phyloP scores from a whole-genome alignment of 2,888 invertebrate species.

The Listrodromus nycthemerus region DNA sequence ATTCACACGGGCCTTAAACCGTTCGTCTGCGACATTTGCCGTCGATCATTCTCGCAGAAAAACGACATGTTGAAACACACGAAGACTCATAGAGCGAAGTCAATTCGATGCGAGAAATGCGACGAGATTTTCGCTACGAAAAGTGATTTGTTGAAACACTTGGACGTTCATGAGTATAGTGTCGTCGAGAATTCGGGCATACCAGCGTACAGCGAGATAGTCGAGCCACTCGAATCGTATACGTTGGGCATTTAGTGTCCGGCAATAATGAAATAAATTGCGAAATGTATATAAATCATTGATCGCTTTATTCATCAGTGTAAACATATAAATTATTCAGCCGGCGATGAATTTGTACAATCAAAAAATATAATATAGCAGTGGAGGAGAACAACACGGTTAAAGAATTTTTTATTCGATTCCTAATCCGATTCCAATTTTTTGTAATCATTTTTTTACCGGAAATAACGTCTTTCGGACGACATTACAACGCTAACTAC shows the following conservation, averaged over 20 bases:
- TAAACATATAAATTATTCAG: neutral
- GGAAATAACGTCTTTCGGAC: neutral
- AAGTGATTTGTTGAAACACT: constrained; percentile 70
- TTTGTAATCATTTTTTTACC: neutral
- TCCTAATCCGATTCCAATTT: neutral
- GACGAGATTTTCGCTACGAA: constrained; percentile 67
- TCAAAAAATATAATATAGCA: neutral
- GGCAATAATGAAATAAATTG: constrained; percentile 1
- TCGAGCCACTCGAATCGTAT: constrained; percentile 15
- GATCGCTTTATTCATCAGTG: neutral
- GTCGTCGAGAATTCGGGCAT: neutral
- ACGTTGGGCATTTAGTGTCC: neutral
- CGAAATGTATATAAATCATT: constrained; percentile 23
- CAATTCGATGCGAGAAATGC: constrained; percentile 69
- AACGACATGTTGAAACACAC: constrained; percentile 80
- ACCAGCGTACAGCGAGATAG: constrained; percentile 5
- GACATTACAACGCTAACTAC: neutral
- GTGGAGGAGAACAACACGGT: neutral
- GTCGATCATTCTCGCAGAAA: constrained; percentile 78
- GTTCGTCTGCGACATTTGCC: constrained; percentile 77
- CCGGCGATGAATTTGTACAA: neutral
- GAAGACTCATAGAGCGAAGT: constrained; percentile 72
- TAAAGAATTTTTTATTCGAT: neutral
- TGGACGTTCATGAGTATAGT: constrained; percentile 24
- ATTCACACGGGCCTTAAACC: constrained; percentile 80